Evolutionary conservation across 2,113 vertebrate genomes (phyloP), one percentile per base, ranked within the genome.

Genomic region (Archocentrus centrarchus): DNA sequence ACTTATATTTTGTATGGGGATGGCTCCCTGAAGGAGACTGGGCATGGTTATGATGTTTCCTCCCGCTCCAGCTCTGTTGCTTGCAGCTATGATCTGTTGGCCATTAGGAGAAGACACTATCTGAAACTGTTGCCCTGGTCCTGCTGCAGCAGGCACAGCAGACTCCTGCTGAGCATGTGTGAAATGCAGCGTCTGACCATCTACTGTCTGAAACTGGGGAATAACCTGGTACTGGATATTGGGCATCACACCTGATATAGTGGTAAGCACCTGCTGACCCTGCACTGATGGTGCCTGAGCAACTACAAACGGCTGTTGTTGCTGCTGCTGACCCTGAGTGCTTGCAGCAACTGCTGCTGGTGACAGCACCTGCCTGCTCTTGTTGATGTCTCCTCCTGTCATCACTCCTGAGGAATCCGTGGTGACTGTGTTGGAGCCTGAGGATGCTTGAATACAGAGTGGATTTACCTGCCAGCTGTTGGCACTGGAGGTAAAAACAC

Each of bases 141-240:
- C 90, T 10, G 88, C 76, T 9, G 83, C 59, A 1, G 86, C 70
- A 44, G 97, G 1, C 44, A 89, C 44, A 20, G 61, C 93, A 4
- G 97, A 94, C 87, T 99, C 98, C 77, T 97, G 97, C 86, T 98
- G 97, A 24, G 96, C 83, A 44, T 97, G 92, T 75, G 97, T 89
- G 2, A 99, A 97, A 88, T 99, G 98, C 57, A 99, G 92, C 84
- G 97, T 96, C 57, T 99, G 98, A 75, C 98, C 98, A 2, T 99
- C 98, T 11, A 99, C 95, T 1, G 98, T 99, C 93, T 99, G 98
- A 92, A 99, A 98, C 83, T 99, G 98, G 53, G 98, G 98, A 82
- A 99, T 98, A 59, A 99, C 97, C 95, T 99, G 98, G 92, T 99
- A 99, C 91, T 99, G 98, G 93, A 99, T 97, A 68, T 98, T 99